These are phyloP conservation scores for Oligia latruncula DNA, from an alignment of 2,888 invertebrate genomes.

Conservation along the genomic window DNA sequence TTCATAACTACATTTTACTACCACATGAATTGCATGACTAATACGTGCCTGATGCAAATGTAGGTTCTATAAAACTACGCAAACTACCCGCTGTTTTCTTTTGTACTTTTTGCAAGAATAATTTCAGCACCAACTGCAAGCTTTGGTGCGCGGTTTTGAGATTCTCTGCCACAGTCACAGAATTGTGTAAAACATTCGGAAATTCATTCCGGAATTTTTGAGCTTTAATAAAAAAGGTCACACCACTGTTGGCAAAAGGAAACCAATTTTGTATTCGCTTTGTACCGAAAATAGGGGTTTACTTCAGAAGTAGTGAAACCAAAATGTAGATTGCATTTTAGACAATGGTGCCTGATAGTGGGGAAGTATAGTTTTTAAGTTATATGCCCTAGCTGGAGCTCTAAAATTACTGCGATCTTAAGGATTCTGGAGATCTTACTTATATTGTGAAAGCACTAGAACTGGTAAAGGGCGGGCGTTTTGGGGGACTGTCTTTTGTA, in stretches of 20 bases:
- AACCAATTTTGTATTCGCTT: background rate
- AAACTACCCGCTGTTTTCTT: background rate
- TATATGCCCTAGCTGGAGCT: too few species aligned
- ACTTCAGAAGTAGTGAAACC: background rate
- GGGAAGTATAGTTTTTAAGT: too few species aligned
- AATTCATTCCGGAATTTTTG: background rate
- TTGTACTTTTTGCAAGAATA: constrained; percentile 11
- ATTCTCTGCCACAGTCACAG: constrained; percentile 2
- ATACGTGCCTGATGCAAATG: background rate
- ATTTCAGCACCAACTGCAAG: constrained; percentile 3
- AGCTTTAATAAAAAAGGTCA: constrained; percentile 14
- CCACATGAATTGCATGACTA: background rate
- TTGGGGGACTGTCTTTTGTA: too few species aligned
- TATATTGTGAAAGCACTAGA: too few species aligned
- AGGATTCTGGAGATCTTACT: too few species aligned
- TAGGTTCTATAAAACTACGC: background rate
- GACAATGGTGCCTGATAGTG: too few species aligned
- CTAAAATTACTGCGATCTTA: too few species aligned
- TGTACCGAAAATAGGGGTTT: background rate
- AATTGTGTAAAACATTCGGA: constrained; percentile 2
- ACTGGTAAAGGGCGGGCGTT: too few species aligned
- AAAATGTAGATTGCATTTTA: too few species aligned
- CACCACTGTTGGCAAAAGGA: constrained; percentile 2
- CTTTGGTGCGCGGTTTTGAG: constrained; percentile 5
- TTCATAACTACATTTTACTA: background rate